Percentiles rank a stretch among this genome's conserved stretches.
phyloP scores from a whole-genome alignment of 2,888 invertebrate genomes.

The Cataglyphis livida region DNA sequence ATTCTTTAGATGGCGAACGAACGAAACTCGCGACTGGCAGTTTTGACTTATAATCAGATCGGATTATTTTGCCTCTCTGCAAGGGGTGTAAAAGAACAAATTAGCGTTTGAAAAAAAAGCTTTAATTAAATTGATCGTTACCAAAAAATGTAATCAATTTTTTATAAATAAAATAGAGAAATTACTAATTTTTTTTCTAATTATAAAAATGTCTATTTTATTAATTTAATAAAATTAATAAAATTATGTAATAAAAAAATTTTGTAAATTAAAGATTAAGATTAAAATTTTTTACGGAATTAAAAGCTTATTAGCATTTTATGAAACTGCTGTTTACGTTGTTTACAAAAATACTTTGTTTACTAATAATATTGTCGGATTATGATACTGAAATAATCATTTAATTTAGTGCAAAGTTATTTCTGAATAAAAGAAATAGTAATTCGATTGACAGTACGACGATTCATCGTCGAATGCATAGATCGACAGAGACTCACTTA shows the following conservation, averaged over 20 bases:
- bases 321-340: not conserved
- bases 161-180: not conserved
- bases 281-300: not conserved
- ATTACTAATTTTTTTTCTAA: not conserved
- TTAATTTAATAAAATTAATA: not conserved
- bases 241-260: not conserved
- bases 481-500: constrained; percentile 69
- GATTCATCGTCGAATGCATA: constrained; percentile 63
- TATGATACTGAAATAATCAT: not conserved
- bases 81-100: constrained; percentile 13
- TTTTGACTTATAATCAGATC: constrained; percentile 67
- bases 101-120: not conserved
- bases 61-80: not conserved
- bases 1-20: constrained; percentile 58
- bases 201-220: not conserved
- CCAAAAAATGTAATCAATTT: not conserved
- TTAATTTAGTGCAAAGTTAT: not conserved
- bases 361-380: not conserved
- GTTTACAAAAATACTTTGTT: not conserved
- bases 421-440: not conserved
- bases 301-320: not conserved
- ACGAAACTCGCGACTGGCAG: constrained; percentile 67
- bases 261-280: not conserved
- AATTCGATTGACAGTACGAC: constrained; percentile 36
- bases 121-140: constrained; percentile 20